Evolutionary conservation across 2,888 invertebrate species (phyloP).

Genomic region (Drosophila tripunctata): DNA sequence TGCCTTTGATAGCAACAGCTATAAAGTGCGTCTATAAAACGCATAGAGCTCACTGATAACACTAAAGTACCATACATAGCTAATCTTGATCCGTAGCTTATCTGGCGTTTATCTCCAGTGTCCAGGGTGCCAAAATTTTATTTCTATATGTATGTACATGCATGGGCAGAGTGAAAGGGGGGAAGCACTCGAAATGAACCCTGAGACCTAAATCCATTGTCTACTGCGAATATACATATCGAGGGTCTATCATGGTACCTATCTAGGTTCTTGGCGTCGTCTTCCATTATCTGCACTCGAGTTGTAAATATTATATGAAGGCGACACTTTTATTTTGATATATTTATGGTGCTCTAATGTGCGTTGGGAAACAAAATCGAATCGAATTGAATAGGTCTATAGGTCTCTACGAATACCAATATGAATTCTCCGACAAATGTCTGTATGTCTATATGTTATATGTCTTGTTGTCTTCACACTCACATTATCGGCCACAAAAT

Average conservation of each 20-base stretch:
- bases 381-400: conserved; percentile 52
- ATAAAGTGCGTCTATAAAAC: conserved; percentile 37
- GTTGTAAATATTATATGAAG: conserved; percentile 60
- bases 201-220: conserved; percentile 37
- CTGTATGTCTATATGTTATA: background rate
- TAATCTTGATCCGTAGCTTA: conserved; percentile 67
- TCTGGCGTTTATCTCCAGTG: conserved; percentile 66
- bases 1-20: conserved; percentile 40
- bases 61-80: background rate
- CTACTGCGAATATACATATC: conserved; percentile 41
- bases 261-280: conserved; percentile 53
- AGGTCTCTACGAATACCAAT: conserved; percentile 9
- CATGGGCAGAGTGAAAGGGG: background rate
- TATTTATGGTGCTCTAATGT: conserved; percentile 70
- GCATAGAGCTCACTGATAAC: conserved; percentile 47
- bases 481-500: conserved; percentile 61
- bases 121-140: conserved; percentile 46
- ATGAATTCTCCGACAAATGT: background rate
- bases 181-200: background rate
- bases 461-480: conserved; percentile 27
- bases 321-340: conserved; percentile 79
- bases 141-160: background rate
- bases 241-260: conserved; percentile 27
- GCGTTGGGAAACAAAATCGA: conserved; percentile 55
- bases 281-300: conserved; percentile 65